Base-by-base conservation (phyloP, 2,113 vertebrate species). In the Chauna torquata region DNA sequence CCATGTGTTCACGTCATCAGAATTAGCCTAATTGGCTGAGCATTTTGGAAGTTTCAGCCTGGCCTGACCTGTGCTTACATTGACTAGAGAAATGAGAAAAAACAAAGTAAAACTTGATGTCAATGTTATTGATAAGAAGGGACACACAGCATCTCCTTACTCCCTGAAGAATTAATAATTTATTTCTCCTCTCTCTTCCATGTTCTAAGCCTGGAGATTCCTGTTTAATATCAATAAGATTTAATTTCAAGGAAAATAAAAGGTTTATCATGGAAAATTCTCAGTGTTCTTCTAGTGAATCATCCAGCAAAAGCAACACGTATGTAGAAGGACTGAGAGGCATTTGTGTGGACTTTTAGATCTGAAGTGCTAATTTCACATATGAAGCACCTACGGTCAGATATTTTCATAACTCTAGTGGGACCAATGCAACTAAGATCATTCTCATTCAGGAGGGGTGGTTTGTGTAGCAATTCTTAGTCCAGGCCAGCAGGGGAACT, bases 21-120 rank as follows among this genome's bases (percentile, higher is more conserved):
- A 90, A 83, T 90, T 93, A 79, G 45, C 49, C 72, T 97, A 97
- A 97, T 79, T 97, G 95, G 82, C 55, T 96, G 87, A 96, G 59
- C 49, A 87, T 76, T 95, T 94, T 86, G 52, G 45, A 94, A 96
- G 70, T 90, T 96, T 94, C 74, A 95, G 20, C 18, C 42, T 95
- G 77, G 59, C 18, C 40, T 93, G 89, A 88, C 80, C 81, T 70
- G 14, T 94, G 57, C 7, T 93, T 49, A 40, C 36, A 59, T 0
- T 6, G 42, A 93, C 49, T 44, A 96, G 38, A 91, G 12, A 81
- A 94, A 84, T 71, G 22, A 44, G 54, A 82, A 49, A 74, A 85
- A 47, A 42, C 9, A 7, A 38, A 70, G 65, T 61, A 79, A 91
- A 88, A 47, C 8, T 58, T 89, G 32, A 65, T 61, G 45, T 72